These are phyloP conservation scores for Theonella swinhoei DNA, from an alignment of 37 sponge, comb jelly and placozoan genomes.

Conservation along the genomic window DNA sequence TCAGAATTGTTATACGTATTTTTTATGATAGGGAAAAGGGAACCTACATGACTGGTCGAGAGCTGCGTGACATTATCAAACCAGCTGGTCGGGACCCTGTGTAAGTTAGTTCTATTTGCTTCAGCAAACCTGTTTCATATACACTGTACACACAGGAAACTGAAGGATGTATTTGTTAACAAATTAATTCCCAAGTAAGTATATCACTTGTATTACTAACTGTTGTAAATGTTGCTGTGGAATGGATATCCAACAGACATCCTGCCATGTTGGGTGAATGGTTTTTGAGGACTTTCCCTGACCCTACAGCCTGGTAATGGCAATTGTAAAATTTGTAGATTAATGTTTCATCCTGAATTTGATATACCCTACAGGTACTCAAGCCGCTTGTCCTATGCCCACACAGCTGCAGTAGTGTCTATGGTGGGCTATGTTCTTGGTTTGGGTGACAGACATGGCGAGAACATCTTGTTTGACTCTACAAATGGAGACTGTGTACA, in stretches of 20 bases:
- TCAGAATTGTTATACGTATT: background rate
- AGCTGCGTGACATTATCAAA: conserved; percentile 52
- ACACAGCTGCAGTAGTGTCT: conserved; percentile 93
- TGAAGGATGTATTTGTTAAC: conserved; percentile 57
- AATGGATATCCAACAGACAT: too few species aligned
- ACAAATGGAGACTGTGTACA: conserved; percentile 91
- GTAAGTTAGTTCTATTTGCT: conserved; percentile 20
- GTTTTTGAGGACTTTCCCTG: conserved; percentile 92
- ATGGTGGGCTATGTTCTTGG: conserved; percentile 95
- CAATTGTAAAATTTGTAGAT: too few species aligned
- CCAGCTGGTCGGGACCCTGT: conserved; percentile 19
- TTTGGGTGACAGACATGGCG: conserved; percentile 93
- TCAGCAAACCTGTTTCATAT: background rate
- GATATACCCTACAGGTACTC: conserved; percentile 82
- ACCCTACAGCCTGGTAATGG: conserved; percentile 87
- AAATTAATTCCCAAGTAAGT: conserved; percentile 66
- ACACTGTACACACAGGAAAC: conserved; percentile 19
- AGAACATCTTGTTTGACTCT: conserved; percentile 94
- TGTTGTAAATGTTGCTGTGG: too few species aligned
- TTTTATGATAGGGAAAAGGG: conserved; percentile 81
- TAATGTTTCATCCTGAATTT: too few species aligned
- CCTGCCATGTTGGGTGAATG: conserved; percentile 90
- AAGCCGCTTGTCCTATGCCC: conserved; percentile 71
- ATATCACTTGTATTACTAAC: too few species aligned
- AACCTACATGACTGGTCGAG: conserved; percentile 45